Evolutionary conservation across 37 sponge, comb jelly and placozoan species (phyloP).

Genomic region (Agelas oroides): DNA sequence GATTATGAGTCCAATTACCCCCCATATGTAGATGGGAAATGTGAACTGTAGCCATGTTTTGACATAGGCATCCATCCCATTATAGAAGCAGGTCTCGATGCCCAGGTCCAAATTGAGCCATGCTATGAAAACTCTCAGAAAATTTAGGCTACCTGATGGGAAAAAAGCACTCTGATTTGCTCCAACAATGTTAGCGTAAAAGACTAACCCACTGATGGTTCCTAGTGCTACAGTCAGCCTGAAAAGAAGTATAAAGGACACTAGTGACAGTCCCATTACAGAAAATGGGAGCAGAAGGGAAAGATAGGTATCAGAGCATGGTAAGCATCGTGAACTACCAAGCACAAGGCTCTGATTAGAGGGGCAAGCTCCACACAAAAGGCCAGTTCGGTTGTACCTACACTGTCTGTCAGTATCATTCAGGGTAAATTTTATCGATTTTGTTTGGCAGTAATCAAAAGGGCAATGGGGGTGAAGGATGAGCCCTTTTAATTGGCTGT

Average conservation of each 20-base stretch:
- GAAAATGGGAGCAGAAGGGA: not conserved
- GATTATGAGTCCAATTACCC: not conserved
- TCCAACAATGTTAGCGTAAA: not conserved
- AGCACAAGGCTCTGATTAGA: not conserved
- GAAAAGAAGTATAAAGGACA: not conserved
- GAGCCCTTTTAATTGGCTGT: not conserved
- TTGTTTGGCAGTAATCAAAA: too few species aligned
- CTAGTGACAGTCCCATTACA: not conserved
- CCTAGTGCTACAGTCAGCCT: not conserved
- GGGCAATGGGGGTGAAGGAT: not conserved
- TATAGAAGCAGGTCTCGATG: slow-evolving; percentile 1
- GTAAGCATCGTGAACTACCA: not conserved
- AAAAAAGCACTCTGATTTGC: not conserved
- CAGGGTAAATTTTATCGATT: too few species aligned
- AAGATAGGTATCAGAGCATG: not conserved
- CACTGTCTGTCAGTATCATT: not conserved
- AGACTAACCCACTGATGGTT: not conserved
- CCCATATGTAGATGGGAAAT: slow-evolving; percentile 13
- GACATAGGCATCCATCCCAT: not conserved
- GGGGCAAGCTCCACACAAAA: not conserved
- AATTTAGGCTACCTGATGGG: not conserved
- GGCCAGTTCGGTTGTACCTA: not conserved
- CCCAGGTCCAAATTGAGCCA: slow-evolving; percentile 1
- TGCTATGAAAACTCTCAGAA: not conserved
- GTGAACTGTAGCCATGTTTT: not conserved